Base-by-base conservation (phyloP, 2,113 vertebrate genomes). In the Coturnix japonica region DNA sequence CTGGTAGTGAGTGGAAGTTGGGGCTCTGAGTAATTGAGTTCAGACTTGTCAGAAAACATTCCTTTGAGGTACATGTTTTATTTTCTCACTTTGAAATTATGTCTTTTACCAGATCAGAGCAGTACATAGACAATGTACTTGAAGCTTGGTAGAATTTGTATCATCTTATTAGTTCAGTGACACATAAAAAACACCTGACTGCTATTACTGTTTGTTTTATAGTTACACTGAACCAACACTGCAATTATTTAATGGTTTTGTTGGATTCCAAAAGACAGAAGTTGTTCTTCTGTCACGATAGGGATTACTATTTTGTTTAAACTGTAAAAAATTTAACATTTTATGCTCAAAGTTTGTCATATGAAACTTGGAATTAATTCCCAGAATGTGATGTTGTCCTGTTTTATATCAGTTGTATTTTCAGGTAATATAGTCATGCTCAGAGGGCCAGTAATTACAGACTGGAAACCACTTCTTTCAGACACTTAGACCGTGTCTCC, bases 51-150 rank as follows among this genome's bases (percentile, higher is more conserved):
- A 72, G 56, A 85, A 87, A 95, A 41, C 21, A 63, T 63, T 91
- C 25, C 41, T 94, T 92, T 84, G 66, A 77, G 67, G 25, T 16
- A 78, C 69, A 46, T 28, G 21, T 84, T 88, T 67, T 72, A 53
- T 81, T 82, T 93, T 91, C 63, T 93, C 49, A 61, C 70, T 86
- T 82, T 80, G 41, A 85, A 80, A 72, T 66, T 57, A 20, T 11
- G 14, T 54, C 14, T 88, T 85, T 66, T 79, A 69, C 20, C 41
- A 71, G 79, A 86, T 71, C 53, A 74, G 59, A 85, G 25, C 35
- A 80, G 22, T 66, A 63, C 60, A 14, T 13, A 91, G 37, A 33
- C 9, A 77, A 77, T 59, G 6, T 67, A 21, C 82, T 76, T 81
- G 63, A 81, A 78, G 41, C 1, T 25, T 87, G 21, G 5, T 37